These are phyloP conservation scores for Papilio elwesi DNA, from an alignment of 2,888 invertebrate genomes.

Conservation along the genomic window DNA sequence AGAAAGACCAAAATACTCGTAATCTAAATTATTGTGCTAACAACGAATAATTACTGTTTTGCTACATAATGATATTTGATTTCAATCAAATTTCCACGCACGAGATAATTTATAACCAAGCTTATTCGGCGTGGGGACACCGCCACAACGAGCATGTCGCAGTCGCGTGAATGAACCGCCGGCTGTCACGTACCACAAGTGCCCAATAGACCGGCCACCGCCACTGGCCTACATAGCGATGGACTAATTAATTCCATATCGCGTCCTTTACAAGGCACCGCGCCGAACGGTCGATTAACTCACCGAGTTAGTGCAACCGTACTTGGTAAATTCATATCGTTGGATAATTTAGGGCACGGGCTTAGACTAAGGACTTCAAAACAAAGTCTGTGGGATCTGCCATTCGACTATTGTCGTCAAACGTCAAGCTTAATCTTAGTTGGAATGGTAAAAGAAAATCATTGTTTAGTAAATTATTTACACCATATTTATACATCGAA, in stretches of 20 bases:
- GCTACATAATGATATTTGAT: not conserved
- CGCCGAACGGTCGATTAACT: slow-evolving; percentile 28
- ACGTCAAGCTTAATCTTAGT: too few relatives aligned
- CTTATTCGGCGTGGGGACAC: slow-evolving; percentile 3
- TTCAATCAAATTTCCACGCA: not conserved
- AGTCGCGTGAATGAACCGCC: slow-evolving; percentile 43
- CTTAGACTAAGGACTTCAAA: too few relatives aligned
- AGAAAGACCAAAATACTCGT: too few relatives aligned
- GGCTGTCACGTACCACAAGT: slow-evolving; percentile 41
- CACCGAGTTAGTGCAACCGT: slow-evolving; percentile 28
- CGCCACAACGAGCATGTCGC: slow-evolving; percentile 16
- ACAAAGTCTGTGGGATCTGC: too few relatives aligned
- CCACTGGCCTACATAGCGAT: slow-evolving; percentile 47
- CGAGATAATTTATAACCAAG: not conserved
- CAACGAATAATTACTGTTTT: too few relatives aligned
- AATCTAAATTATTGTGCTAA: too few relatives aligned
- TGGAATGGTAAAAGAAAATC: too few relatives aligned
- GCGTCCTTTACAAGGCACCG: slow-evolving; percentile 46
- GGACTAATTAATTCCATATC: slow-evolving; percentile 50
- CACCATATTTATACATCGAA: too few relatives aligned
- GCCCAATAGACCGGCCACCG: slow-evolving; percentile 46
- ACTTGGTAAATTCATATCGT: not conserved
- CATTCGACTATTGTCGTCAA: too few relatives aligned
- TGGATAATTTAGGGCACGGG: not conserved
- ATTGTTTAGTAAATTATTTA: too few relatives aligned